Base-by-base conservation (phyloP, 1,140 invertebrate species). In the Solenopsis invicta region DNA sequence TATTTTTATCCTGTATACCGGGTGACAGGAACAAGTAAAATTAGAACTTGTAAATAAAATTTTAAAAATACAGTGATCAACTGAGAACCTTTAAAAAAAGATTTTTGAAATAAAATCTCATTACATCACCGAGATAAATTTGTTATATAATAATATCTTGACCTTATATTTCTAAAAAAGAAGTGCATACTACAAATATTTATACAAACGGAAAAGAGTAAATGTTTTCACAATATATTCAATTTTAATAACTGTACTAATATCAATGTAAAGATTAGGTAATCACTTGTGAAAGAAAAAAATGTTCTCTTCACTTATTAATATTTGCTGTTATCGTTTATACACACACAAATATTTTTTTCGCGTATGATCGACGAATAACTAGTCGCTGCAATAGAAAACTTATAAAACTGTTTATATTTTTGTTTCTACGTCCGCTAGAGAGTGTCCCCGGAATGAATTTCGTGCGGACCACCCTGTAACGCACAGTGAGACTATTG, bases 1-100 rank as follows among this genome's bases (percentile, higher is more conserved):
- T 41, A 52, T 50, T 86, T 77, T 76, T 48, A 48, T 69, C 0
- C 18, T 62, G 21, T 21, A 61, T 64, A 89, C 64, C 16, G 85
- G 89, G 86, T 91, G 89, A 62, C 24, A 52, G 8, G 1, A 50
- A 67, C 59, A 21, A 61, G 24, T 3, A 41, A 66, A 67, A 21
- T 41, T 24, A 10, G 10, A 24, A 4, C 24, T 67, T 41, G 21
- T 37, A 18, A n/a, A 72, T 45, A 21, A 59, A 21, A 82, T 72
- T 1, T n/a, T 29, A 29, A 29, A 71, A 54, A 59, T 48, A 18
- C 8, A 29, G 10, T 18, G 45, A 48, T 34, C 6, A 29, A 74
- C 18, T 37, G 45, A 45, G 3, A 69, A n/a, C n/a, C n/a, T 80
- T 24, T 69, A 61, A 21, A 1, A 41, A 8, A 59, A 37, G 2